phyloP scores from a whole-genome alignment of 2,888 invertebrate genomes.

The Globia sparganii region DNA sequence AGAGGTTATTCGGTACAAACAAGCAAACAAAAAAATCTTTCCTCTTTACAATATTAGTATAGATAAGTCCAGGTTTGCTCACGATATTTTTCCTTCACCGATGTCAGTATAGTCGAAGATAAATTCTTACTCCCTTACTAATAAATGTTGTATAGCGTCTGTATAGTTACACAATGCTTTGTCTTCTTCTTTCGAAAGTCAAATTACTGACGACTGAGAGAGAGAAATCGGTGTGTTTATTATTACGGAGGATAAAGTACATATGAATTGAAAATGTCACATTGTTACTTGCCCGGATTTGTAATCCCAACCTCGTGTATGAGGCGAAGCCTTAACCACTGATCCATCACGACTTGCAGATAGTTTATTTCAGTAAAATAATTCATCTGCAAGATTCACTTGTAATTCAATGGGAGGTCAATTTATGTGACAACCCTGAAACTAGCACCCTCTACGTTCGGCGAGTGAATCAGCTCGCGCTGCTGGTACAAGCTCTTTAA shows the following conservation, averaged over 20 bases:
- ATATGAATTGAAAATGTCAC: not conserved
- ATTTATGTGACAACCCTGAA: slow-evolving; percentile 38
- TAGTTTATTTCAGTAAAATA: not conserved
- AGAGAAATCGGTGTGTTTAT: no score
- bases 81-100: not conserved
- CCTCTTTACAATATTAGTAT: no score
- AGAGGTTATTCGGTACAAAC: no score
- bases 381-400: not conserved
- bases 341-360: not conserved
- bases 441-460: slow-evolving; percentile 8
- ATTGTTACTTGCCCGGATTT: not conserved
- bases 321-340: not conserved
- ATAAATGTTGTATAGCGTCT: no score
- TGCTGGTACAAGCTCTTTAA: slow-evolving; percentile 44
- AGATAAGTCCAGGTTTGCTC: not conserved
- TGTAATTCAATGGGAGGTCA: slow-evolving; percentile 1
- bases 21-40: no score
- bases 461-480: slow-evolving; percentile 1
- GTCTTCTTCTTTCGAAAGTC: no score
- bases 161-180: no score
- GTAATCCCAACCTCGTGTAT: not conserved
- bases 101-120: not conserved
- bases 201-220: no score
- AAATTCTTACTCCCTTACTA: not conserved
- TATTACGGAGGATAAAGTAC: not conserved